A percentile compares a stretch with the other conserved stretches of the same genome.
Conservation (phyloP, 2,888 invertebrate species). For the Proisotoma minuta region DNA sequence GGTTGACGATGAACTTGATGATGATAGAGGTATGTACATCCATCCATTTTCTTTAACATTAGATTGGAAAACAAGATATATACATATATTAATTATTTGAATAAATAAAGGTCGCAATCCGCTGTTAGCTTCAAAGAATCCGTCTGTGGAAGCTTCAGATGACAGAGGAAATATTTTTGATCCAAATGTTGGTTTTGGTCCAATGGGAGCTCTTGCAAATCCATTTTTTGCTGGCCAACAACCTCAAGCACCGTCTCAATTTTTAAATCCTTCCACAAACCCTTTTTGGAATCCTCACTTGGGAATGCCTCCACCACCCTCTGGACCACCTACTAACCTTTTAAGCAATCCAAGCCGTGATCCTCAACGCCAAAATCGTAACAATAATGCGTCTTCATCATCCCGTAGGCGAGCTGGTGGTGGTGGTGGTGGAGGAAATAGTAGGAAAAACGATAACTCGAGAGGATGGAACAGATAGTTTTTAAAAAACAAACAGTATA, state of each 20-base stretch:
- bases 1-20: constrained; percentile 43
- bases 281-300: constrained; percentile 43
- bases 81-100: constrained; percentile 8
- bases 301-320: too few species aligned
- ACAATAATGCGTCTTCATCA: too few species aligned
- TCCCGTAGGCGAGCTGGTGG: constrained; percentile 7
- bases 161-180: constrained; percentile 39
- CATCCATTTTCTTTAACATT: not conserved
- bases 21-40: constrained; percentile 35
- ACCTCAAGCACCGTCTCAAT: constrained; percentile 35
- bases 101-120: constrained; percentile 36
- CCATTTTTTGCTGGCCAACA: constrained; percentile 11
- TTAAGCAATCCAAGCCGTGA: too few species aligned
- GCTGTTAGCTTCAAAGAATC: constrained; percentile 30
- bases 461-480: constrained; percentile 33
- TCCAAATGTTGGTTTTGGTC: constrained; percentile 44
- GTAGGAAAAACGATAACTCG: constrained; percentile 6
- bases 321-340: too few species aligned
- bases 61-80: not conserved
- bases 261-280: constrained; percentile 40
- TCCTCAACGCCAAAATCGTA: too few species aligned
- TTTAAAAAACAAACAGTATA: too few species aligned
- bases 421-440: constrained; percentile 18
- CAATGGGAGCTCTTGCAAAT: constrained; percentile 29
- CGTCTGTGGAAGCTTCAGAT: not conserved